phyloP scores from a whole-genome alignment of 2,797 vertebrate species.

The Lerista edwardsae region DNA sequence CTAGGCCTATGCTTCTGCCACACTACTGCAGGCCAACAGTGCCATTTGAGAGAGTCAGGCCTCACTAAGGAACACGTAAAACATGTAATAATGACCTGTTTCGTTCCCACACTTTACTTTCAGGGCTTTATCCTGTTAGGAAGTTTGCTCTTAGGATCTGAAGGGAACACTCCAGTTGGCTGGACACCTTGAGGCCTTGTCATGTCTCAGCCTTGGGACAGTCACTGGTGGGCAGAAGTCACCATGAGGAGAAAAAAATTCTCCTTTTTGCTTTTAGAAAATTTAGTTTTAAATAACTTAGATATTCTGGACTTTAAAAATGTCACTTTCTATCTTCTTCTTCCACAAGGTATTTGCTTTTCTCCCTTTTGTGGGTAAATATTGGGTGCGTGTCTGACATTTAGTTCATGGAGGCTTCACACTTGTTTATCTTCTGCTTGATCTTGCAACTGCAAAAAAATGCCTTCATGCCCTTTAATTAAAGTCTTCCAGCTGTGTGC shows the following conservation, averaged over 20 bases:
- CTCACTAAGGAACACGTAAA: background rate
- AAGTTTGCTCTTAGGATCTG: background rate
- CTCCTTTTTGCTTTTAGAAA: conserved; percentile 37
- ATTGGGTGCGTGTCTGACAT: conserved; percentile 5
- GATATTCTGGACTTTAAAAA: conserved; percentile 6
- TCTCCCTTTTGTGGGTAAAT: background rate
- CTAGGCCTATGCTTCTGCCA: conserved; percentile 34
- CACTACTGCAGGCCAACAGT: conserved; percentile 37
- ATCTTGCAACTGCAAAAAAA: conserved; percentile 12
- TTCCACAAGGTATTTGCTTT: background rate
- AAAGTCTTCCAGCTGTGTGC: background rate
- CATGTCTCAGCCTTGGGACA: conserved; percentile 38
- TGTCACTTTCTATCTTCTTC: conserved; percentile 42
- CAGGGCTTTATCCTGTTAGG: conserved; percentile 19
- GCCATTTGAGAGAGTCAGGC: conserved; percentile 51
- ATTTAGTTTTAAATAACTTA: conserved; percentile 26
- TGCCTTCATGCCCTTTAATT: background rate
- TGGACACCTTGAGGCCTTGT: conserved; percentile 52
- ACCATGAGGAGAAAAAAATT: conserved; percentile 43
- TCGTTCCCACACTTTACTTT: conserved; percentile 16
- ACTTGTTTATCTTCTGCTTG: background rate
- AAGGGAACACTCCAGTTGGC: conserved; percentile 39
- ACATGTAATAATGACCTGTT: conserved; percentile 42
- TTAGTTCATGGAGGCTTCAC: background rate
- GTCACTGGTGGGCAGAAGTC: conserved; percentile 38